phyloP scores from a whole-genome alignment of 2,113 vertebrate genomes.

The Platanista minor region DNA sequence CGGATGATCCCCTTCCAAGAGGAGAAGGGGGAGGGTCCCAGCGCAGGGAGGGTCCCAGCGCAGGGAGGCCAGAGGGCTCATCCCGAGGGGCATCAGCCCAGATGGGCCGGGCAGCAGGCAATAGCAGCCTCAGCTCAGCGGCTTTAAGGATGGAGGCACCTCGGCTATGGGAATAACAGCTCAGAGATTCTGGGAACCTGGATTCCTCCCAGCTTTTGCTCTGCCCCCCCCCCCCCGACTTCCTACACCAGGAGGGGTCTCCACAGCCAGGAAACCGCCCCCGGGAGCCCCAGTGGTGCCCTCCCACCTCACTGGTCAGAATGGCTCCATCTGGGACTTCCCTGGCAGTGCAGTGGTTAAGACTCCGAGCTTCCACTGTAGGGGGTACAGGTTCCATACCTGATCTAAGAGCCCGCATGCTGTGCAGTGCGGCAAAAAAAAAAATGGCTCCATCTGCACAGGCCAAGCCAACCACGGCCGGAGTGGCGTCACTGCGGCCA shows the following conservation, averaged over 20 bases:
- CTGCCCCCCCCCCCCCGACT: too few relatives aligned
- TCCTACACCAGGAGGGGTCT: background rate
- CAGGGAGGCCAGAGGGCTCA: background rate
- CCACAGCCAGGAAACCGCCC: background rate
- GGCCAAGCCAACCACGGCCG: background rate
- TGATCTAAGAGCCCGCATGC: too few relatives aligned
- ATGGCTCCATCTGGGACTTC: too few relatives aligned
- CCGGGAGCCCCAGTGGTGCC: background rate
- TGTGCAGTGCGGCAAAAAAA: too few relatives aligned
- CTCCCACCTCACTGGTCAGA: background rate
- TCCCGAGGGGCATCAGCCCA: background rate
- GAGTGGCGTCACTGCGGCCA: rapidly evolving
- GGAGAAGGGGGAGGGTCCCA: background rate
- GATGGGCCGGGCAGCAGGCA: rapidly evolving
- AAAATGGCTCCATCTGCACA: background rate
- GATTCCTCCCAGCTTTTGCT: background rate
- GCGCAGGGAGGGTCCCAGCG: background rate
- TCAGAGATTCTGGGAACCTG: background rate
- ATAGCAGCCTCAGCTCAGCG: too few relatives aligned
- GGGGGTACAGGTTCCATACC: too few relatives aligned
- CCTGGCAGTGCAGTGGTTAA: too few relatives aligned
- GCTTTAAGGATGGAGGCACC: rapidly evolving
- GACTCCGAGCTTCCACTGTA: too few relatives aligned
- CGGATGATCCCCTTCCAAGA: too few relatives aligned
- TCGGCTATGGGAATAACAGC: rapidly evolving